Conservation (phyloP, 2,888 invertebrate species). For the Pediacus dermestoides region DNA sequence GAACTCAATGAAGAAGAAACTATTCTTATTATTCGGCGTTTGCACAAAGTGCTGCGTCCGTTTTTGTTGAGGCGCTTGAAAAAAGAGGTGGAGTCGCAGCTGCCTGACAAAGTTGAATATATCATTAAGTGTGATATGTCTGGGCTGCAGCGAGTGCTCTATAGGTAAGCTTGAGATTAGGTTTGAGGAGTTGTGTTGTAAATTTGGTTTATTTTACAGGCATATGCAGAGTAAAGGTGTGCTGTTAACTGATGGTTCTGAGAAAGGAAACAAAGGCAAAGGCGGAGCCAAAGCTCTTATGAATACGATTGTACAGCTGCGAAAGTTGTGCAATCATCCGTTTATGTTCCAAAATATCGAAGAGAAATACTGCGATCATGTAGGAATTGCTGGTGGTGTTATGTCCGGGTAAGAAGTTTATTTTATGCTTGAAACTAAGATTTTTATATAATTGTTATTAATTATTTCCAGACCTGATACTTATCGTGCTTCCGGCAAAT, state of each 20-base stretch:
- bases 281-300: constrained; percentile 95
- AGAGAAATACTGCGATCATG: constrained; percentile 91
- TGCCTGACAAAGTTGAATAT: constrained; percentile 98
- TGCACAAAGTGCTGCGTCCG: constrained; percentile 97
- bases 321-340: constrained; percentile 99
- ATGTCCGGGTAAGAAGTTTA: constrained; percentile 64
- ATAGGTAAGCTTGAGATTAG: constrained; percentile 58
- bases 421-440: constrained; percentile 1
- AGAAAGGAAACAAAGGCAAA: constrained; percentile 85
- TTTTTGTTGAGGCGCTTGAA: constrained; percentile 95
- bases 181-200: neutral
- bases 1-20: constrained; percentile 99
- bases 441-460: constrained; percentile 4
- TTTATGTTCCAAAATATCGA: constrained; percentile 99
- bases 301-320: constrained; percentile 98
- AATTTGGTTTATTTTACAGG: constrained; percentile 44
- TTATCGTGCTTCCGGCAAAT: constrained; percentile 93
- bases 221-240: constrained; percentile 99
- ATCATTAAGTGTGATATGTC: constrained; percentile 99
- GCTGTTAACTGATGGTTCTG: constrained; percentile 90
- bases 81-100: constrained; percentile 98
- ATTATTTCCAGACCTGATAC: constrained; percentile 71
- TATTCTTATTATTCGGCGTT: constrained; percentile 96
- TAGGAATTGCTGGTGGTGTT: constrained; percentile 72
- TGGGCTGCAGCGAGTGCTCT: constrained; percentile 87